phyloP scores from a whole-genome alignment of 2,113 vertebrate species.

The Camarhynchus parvulus region DNA sequence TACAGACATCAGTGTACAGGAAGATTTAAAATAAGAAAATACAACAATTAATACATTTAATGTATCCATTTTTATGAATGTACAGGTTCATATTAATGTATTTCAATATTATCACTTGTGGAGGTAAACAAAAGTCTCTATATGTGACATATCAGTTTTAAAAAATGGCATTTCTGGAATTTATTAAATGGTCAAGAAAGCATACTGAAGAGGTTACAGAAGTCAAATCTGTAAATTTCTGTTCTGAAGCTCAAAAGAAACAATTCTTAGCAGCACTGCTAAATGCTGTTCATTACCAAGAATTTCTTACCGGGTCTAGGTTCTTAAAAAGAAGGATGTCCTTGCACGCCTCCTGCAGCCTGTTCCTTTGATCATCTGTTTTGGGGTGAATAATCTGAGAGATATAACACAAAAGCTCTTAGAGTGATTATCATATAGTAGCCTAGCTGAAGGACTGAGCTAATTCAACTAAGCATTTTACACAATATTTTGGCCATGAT shows the following conservation, averaged over 20 bases:
- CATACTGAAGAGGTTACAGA: background rate
- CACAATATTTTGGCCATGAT: background rate
- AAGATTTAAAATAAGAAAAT: background rate
- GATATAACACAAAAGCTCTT: conserved; percentile 33
- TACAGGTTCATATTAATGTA: background rate
- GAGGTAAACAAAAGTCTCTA: background rate
- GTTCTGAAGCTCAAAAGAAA: background rate
- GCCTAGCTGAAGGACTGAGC: background rate
- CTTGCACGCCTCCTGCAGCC: conserved; percentile 96
- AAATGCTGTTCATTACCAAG: background rate
- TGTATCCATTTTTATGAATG: background rate
- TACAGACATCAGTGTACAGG: background rate
- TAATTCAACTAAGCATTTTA: background rate
- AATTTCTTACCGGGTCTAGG: conserved; percentile 89
- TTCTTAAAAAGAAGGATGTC: conserved; percentile 98
- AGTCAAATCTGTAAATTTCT: background rate
- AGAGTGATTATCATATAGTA: background rate
- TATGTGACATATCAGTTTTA: fast-evolving
- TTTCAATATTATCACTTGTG: background rate
- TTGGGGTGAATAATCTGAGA: conserved; percentile 94
- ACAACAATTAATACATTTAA: background rate
- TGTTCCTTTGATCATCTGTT: conserved; percentile 96
- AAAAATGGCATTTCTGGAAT: background rate
- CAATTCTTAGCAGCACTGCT: background rate
- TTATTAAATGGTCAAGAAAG: background rate